Evolutionary conservation across 2,888 invertebrate genomes (phyloP).

Genomic region (Agonopterix arenella): DNA sequence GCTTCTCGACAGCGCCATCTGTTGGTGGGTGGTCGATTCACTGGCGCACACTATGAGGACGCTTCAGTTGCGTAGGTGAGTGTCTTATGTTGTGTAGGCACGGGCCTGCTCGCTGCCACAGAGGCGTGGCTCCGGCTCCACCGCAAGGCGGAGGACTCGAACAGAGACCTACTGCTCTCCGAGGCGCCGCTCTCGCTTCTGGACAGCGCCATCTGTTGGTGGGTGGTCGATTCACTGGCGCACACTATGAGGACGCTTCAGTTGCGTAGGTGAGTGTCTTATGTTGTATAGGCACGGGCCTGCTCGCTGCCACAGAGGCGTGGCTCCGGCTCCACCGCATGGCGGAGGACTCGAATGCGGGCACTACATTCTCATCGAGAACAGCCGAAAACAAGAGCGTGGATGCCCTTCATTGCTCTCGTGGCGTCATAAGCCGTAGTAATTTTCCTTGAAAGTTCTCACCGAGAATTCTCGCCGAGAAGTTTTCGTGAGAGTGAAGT

Average conservation of each 20-base stretch:
- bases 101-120: slow-evolving; percentile 89
- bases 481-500: too few relatives aligned
- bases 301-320: slow-evolving; percentile 90
- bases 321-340: slow-evolving; percentile 82
- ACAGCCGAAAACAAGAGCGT: too few relatives aligned
- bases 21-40: slow-evolving; percentile 95
- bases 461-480: too few relatives aligned
- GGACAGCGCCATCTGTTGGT: slow-evolving; percentile 94
- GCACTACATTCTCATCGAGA: slow-evolving; percentile 52
- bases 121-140: slow-evolving; percentile 89
- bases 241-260: slow-evolving; percentile 93
- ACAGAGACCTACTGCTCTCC: slow-evolving; percentile 79
- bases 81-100: too few relatives aligned
- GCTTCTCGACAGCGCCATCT: slow-evolving; percentile 89
- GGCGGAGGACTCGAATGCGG: slow-evolving; percentile 42
- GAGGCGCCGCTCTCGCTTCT: slow-evolving; percentile 92
- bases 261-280: slow-evolving; percentile 80
- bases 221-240: slow-evolving; percentile 93
- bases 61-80: slow-evolving; percentile 84
- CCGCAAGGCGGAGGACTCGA: slow-evolving; percentile 47
- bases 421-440: too few relatives aligned
- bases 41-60: slow-evolving; percentile 94
- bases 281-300: slow-evolving; percentile 82
- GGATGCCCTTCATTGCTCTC: too few relatives aligned
- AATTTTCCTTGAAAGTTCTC: too few relatives aligned